Evolutionary conservation across 1,140 invertebrate genomes (phyloP).

Genomic region (Drosophila setifemur): DNA sequence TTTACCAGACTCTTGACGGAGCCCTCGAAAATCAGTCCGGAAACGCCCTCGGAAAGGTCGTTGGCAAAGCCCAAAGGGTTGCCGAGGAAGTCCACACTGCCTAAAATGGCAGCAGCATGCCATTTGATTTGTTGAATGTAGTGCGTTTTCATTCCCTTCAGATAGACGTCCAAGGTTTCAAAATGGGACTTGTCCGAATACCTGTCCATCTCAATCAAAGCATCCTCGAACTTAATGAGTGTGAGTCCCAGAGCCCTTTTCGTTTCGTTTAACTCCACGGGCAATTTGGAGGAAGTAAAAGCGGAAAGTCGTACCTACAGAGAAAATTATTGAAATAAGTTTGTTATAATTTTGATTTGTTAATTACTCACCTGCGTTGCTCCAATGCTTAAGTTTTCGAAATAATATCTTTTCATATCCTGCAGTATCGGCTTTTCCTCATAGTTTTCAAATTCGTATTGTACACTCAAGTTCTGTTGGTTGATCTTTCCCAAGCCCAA

Average conservation of each 20-base stretch:
- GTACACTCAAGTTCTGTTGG: constrained; percentile 39
- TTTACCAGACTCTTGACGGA: constrained; percentile 94
- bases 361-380: constrained; percentile 84
- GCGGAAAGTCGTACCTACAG: constrained; percentile 91
- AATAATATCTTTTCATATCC: constrained; percentile 94
- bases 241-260: constrained; percentile 94
- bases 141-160: constrained; percentile 73
- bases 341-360: constrained; percentile 64
- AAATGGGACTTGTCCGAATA: constrained; percentile 93
- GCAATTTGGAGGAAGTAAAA: constrained; percentile 91
- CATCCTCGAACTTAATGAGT: constrained; percentile 98
- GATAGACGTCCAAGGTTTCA: constrained; percentile 87
- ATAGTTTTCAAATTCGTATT: constrained; percentile 83
- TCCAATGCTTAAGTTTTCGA: constrained; percentile 92
- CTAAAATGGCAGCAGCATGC: constrained; percentile 97
- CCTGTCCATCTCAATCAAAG: constrained; percentile 94
- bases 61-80: constrained; percentile 98
- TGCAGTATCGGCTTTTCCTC: constrained; percentile 91
- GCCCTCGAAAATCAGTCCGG: constrained; percentile 95
- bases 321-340: constrained; percentile 16
- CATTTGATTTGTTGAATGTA: constrained; percentile 92
- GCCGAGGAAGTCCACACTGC: constrained; percentile 98
- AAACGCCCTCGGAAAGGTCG: constrained; percentile 97
- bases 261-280: constrained; percentile 88
- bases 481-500: constrained; percentile 84